These are phyloP conservation scores for Drosophila neocordata DNA, from an alignment of 1,140 invertebrate genomes.

Conservation along the genomic window DNA sequence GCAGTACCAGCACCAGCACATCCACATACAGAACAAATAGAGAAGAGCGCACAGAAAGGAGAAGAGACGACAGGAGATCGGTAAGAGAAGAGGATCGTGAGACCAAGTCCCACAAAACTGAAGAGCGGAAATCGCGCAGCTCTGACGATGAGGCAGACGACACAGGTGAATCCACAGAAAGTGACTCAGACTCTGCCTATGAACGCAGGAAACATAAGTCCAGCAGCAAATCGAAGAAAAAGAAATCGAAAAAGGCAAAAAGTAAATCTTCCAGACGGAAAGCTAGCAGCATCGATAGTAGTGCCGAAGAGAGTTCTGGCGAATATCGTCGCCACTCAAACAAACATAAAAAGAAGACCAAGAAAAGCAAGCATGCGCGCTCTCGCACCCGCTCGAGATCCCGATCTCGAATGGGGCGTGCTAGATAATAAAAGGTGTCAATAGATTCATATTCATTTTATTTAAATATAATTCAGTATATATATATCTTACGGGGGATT, in stretches of 20 bases:
- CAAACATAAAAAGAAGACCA: slow-evolving; percentile 79
- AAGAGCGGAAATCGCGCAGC: slow-evolving; percentile 42
- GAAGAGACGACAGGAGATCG: not conserved
- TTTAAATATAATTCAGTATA: slow-evolving; percentile 65
- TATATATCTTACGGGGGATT: slow-evolving; percentile 62
- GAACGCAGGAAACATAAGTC: slow-evolving; percentile 64
- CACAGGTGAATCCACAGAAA: slow-evolving; percentile 67
- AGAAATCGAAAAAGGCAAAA: slow-evolving; percentile 70
- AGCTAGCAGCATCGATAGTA: slow-evolving; percentile 33
- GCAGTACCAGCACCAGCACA: slow-evolving; percentile 24
- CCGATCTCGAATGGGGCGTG: slow-evolving; percentile 24
- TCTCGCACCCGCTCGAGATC: slow-evolving; percentile 71
- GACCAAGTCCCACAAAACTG: not conserved
- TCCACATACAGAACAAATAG: slow-evolving; percentile 30
- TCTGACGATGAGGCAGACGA: slow-evolving; percentile 68
- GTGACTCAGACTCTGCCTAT: slow-evolving; percentile 68
- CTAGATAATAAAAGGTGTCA: not conserved
- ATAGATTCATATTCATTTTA: slow-evolving; percentile 50
- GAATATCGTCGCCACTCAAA: slow-evolving; percentile 45
- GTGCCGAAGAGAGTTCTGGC: slow-evolving; percentile 35
- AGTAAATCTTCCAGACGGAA: slow-evolving; percentile 37
- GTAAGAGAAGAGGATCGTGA: not conserved
- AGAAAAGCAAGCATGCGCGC: slow-evolving; percentile 76
- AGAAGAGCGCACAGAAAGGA: not conserved
- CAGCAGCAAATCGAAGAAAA: slow-evolving; percentile 53